Evolutionary conservation across 2,888 invertebrate genomes (phyloP).

Genomic region (Himalopsyche anomala): DNA sequence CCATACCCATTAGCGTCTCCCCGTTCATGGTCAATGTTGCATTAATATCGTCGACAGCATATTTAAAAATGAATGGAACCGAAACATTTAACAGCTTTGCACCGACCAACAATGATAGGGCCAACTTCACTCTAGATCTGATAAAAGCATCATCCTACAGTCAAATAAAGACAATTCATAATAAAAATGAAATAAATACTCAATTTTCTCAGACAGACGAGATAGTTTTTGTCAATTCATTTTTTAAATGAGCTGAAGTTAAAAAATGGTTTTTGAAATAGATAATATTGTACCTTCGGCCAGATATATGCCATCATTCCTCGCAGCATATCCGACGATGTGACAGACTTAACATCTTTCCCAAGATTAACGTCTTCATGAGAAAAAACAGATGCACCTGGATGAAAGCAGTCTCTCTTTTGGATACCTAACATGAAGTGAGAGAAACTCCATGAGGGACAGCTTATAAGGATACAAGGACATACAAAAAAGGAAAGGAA

Average conservation of each 20-base stretch:
- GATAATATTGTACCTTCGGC: slow-evolving; percentile 84
- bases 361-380: slow-evolving; percentile 81
- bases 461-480: slow-evolving; percentile 61
- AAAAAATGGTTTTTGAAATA: too few species aligned
- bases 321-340: slow-evolving; percentile 86
- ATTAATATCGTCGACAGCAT: slow-evolving; percentile 93
- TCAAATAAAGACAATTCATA: not conserved
- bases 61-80: slow-evolving; percentile 97
- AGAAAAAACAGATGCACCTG: slow-evolving; percentile 85
- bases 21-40: slow-evolving; percentile 73
- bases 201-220: too few species aligned
- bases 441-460: slow-evolving; percentile 67
- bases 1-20: slow-evolving; percentile 82
- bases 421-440: slow-evolving; percentile 73
- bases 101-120: slow-evolving; percentile 86
- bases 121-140: slow-evolving; percentile 87
- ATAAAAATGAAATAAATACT: too few species aligned
- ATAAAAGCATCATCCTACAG: slow-evolving; percentile 85
- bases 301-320: slow-evolving; percentile 96
- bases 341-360: slow-evolving; percentile 78
- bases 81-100: slow-evolving; percentile 93
- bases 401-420: slow-evolving; percentile 93
- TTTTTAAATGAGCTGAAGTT: too few species aligned
- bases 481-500: slow-evolving; percentile 67
- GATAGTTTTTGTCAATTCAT: too few species aligned